phyloP scores from a whole-genome alignment of 2,888 invertebrate species.

The Nesidiocoris tenuis region DNA sequence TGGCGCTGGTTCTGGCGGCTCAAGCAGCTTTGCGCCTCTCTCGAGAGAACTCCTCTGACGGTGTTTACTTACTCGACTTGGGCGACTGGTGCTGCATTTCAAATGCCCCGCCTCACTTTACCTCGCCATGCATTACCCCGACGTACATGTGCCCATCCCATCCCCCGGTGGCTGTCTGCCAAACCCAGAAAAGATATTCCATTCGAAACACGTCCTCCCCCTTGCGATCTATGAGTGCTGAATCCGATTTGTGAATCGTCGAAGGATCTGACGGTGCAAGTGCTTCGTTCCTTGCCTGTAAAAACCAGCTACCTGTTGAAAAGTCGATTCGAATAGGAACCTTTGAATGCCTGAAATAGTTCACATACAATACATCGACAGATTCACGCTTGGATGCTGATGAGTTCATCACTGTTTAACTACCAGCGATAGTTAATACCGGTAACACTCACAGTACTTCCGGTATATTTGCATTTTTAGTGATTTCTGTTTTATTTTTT shows the following conservation, averaged over 20 bases:
- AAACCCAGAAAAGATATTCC: neutral
- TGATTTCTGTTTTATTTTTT: too few species aligned
- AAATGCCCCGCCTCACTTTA: neutral
- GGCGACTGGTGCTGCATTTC: constrained; percentile 15
- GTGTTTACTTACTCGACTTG: constrained; percentile 1
- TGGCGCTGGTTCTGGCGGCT: neutral
- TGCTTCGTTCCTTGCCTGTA: neutral
- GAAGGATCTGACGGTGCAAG: neutral
- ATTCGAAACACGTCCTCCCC: neutral
- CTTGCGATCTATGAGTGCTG: neutral
- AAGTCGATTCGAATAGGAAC: neutral
- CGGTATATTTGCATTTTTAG: too few species aligned
- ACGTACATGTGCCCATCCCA: neutral
- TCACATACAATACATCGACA: too few species aligned
- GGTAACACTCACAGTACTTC: too few species aligned
- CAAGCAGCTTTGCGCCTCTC: neutral
- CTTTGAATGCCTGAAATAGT: too few species aligned
- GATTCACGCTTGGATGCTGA: too few species aligned
- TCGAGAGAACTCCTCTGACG: neutral
- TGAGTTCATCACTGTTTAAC: too few species aligned
- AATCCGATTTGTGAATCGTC: neutral
- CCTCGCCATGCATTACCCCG: neutral
- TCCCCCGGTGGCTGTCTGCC: too few species aligned
- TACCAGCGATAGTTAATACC: too few species aligned
- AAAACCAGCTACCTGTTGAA: neutral